Percentiles rank a stretch among this genome's conserved stretches.
phyloP scores from a whole-genome alignment of 2,797 vertebrate species.

The Clarias laeviceps region DNA sequence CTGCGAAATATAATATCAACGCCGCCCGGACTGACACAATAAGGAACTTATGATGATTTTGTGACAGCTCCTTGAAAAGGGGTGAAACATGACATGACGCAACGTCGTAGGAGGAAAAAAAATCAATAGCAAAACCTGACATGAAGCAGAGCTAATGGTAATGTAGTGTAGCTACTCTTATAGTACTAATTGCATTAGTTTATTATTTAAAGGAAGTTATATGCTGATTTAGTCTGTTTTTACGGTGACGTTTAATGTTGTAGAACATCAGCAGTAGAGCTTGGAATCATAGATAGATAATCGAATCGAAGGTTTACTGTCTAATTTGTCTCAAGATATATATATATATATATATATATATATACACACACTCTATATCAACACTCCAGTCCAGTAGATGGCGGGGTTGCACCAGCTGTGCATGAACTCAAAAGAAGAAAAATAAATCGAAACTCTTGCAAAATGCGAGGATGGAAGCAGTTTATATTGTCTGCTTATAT shows the following conservation, averaged over 20 bases:
- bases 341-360: too few species aligned
- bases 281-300: too few species aligned
- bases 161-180: neutral
- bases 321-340: too few species aligned
- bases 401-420: too few species aligned
- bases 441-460: too few species aligned
- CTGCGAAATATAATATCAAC: slow-evolving; percentile 7
- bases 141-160: neutral
- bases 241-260: neutral
- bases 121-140: too few species aligned
- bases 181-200: neutral
- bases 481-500: too few species aligned
- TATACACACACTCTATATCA: too few species aligned
- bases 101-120: neutral
- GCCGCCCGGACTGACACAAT: neutral
- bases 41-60: neutral
- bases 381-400: too few species aligned
- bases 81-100: neutral
- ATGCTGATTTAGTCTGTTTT: neutral
- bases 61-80: neutral
- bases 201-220: neutral
- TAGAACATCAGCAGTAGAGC: neutral
- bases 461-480: too few species aligned
- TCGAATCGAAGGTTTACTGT: too few species aligned
- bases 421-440: too few species aligned